These are phyloP conservation scores for Ostrea edulis DNA, from an alignment of 1,140 invertebrate genomes.

Conservation along the genomic window DNA sequence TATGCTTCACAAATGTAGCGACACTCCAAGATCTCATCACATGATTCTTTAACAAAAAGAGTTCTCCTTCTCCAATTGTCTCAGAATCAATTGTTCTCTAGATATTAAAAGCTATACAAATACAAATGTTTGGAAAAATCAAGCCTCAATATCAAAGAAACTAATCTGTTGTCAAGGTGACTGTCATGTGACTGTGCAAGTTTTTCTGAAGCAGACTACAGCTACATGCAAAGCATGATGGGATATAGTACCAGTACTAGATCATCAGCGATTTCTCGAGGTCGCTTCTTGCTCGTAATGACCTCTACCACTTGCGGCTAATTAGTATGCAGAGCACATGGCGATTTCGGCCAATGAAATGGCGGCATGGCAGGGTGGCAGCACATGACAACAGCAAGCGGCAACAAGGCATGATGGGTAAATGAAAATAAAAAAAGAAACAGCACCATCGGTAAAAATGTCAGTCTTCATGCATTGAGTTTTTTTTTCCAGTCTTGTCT, in stretches of 20 bases:
- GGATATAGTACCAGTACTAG: slow-evolving; percentile 91
- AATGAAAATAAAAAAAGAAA: slow-evolving; percentile 77
- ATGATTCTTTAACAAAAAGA: neutral
- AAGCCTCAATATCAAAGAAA: slow-evolving; percentile 40
- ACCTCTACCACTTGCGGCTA: slow-evolving; percentile 80
- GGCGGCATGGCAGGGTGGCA: slow-evolving; percentile 77
- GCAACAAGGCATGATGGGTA: slow-evolving; percentile 78
- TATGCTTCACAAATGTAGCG: slow-evolving; percentile 10
- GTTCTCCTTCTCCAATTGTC: neutral
- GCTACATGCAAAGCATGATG: slow-evolving; percentile 81
- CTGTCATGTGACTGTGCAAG: slow-evolving; percentile 79
- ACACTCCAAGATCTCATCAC: slow-evolving; percentile 21
- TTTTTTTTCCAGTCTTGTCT: slow-evolving; percentile 38
- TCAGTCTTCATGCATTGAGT: slow-evolving; percentile 74
- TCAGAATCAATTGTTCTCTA: slow-evolving; percentile 22
- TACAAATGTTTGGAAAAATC: slow-evolving; percentile 31
- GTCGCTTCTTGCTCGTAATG: slow-evolving; percentile 91
- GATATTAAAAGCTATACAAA: slow-evolving; percentile 43
- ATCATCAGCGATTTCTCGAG: slow-evolving; percentile 90
- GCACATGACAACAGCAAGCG: slow-evolving; percentile 81
- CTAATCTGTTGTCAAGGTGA: slow-evolving; percentile 52
- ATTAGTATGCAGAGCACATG: slow-evolving; percentile 80
- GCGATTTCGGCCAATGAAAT: slow-evolving; percentile 77
- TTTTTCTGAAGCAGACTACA: slow-evolving; percentile 76
- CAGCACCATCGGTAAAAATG: slow-evolving; percentile 77